Evolutionary conservation across 2,888 invertebrate genomes (phyloP).

Genomic region (Perithous albicinctus): DNA sequence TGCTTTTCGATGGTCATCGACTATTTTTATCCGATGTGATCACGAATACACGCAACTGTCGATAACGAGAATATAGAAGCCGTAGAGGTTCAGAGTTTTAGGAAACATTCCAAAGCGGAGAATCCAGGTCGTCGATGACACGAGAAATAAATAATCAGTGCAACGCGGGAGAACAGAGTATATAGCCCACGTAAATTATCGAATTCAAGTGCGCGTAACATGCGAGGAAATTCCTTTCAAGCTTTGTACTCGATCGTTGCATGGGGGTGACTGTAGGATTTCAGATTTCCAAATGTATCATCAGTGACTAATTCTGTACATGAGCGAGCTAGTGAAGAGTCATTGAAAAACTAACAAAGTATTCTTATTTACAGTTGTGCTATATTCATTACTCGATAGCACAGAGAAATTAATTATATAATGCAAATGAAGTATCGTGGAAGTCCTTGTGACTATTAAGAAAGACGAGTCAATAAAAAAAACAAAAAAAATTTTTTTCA

Average conservation of each 20-base stretch:
- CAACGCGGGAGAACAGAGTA: background rate
- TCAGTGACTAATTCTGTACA: constrained; percentile 60
- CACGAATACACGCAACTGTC: background rate
- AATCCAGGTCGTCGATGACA: constrained; percentile 22
- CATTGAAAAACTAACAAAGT: constrained; percentile 16
- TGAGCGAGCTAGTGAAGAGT: constrained; percentile 13
- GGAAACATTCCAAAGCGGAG: background rate
- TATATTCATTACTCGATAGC: background rate
- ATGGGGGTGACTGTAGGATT: constrained; percentile 35
- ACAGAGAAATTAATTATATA: too few relatives aligned
- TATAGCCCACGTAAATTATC: constrained; percentile 24
- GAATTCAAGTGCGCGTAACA: constrained; percentile 29
- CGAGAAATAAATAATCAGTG: constrained; percentile 34
- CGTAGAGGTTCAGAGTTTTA: constrained; percentile 1
- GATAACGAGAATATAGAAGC: background rate
- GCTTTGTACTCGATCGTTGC: constrained; percentile 39
- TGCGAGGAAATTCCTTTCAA: constrained; percentile 39
- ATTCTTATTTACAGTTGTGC: background rate
- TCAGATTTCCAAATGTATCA: constrained; percentile 44
- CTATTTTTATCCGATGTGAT: constrained; percentile 39
- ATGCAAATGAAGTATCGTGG: too few relatives aligned
- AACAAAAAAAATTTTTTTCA: too few relatives aligned
- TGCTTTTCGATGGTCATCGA: background rate
- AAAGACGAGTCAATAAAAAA: too few relatives aligned
- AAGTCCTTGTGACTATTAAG: too few relatives aligned